phyloP scores from a whole-genome alignment of 2,888 invertebrate species.

The Clanis bilineata region DNA sequence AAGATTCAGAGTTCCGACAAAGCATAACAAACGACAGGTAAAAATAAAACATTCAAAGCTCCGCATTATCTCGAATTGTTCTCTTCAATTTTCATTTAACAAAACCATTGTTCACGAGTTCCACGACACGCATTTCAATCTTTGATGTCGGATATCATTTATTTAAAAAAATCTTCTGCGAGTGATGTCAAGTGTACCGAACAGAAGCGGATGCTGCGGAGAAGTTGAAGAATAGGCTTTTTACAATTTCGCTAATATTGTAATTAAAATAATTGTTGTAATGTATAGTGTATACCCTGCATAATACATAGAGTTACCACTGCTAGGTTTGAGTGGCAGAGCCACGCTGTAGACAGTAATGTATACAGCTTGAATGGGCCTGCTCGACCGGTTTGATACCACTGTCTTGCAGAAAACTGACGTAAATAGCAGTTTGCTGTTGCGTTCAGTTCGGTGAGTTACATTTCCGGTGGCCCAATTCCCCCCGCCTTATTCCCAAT shows the following conservation, averaged over 20 bases:
- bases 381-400: too few species aligned
- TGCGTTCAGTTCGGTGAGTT: too few species aligned
- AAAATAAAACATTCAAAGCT: neutral
- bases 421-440: too few species aligned
- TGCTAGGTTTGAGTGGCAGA: too few species aligned
- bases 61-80: constrained; percentile 3
- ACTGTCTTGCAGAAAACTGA: too few species aligned
- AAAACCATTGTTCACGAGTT: constrained; percentile 8
- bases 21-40: neutral
- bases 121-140: neutral
- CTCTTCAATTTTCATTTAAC: constrained; percentile 4
- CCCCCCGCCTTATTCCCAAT: too few species aligned
- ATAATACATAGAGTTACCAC: too few species aligned
- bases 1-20: neutral
- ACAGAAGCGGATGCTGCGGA: neutral
- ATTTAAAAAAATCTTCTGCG: neutral
- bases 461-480: too few species aligned
- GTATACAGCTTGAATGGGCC: too few species aligned
- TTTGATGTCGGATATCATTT: neutral
- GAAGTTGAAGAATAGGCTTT: neutral
- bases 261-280: too few species aligned
- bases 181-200: neutral
- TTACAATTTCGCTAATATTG: neutral
- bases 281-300: too few species aligned
- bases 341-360: too few species aligned